A percentile compares a stretch with the other conserved stretches of the same genome.
phyloP scores from a whole-genome alignment of 2,797 vertebrate species.

The Acanthurus leucopareius region DNA sequence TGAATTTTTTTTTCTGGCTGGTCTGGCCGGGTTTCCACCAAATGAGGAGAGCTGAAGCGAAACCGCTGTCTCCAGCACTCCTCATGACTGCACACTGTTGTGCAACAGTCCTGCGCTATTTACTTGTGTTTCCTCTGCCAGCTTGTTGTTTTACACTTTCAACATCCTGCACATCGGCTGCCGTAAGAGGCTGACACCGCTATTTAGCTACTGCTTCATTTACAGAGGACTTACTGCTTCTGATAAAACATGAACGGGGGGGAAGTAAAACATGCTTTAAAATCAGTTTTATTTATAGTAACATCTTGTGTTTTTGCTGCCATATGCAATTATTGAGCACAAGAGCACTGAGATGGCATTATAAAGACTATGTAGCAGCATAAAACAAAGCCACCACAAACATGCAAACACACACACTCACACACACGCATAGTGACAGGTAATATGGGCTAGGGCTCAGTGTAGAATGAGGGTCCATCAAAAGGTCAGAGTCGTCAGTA shows the following conservation, averaged over 20 bases:
- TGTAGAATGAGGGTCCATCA: conserved; percentile 55
- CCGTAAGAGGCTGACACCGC: conserved; percentile 71
- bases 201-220: conserved; percentile 51
- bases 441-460: conserved; percentile 24
- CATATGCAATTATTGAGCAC: conserved; percentile 2
- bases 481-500: conserved; percentile 71
- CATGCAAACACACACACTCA: not conserved
- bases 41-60: conserved; percentile 70
- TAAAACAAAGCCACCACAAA: conserved; percentile 10
- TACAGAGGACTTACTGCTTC: conserved; percentile 39
- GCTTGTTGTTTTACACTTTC: conserved; percentile 79
- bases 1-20: conserved; percentile 6
- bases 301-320: conserved; percentile 40
- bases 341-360: conserved; percentile 14
- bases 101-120: conserved; percentile 71
- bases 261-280: conserved; percentile 75
- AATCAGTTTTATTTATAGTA: conserved; percentile 62
- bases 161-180: conserved; percentile 68
- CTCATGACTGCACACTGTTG: conserved; percentile 64
- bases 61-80: conserved; percentile 75
- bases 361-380: conserved; percentile 1
- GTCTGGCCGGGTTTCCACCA: conserved; percentile 29
- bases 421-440: conserved; percentile 19
- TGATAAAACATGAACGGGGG: conserved; percentile 31
- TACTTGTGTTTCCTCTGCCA: conserved; percentile 72